A percentile compares a stretch with the other conserved stretches of the same genome.
phyloP scores from a whole-genome alignment of 2,797 vertebrate genomes.

The Merluccius polli region DNA sequence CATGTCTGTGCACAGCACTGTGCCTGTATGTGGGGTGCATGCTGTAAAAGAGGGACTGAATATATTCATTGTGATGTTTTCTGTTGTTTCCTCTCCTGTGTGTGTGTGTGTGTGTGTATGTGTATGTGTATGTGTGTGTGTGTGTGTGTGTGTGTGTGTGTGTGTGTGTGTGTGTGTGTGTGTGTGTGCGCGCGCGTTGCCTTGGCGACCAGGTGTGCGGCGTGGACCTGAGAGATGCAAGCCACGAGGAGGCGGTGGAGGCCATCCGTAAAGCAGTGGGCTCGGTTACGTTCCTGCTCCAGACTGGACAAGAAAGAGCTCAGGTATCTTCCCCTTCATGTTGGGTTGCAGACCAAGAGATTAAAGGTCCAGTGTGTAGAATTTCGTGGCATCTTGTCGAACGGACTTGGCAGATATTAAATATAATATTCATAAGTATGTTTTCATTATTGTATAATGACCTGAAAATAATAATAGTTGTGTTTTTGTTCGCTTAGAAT shows the following conservation, averaged over 20 bases:
- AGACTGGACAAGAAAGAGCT: constrained; percentile 68
- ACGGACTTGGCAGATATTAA: no score
- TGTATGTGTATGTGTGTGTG: no score
- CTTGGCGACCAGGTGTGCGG: constrained; percentile 80
- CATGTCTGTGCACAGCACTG: neutral
- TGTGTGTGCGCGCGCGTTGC: constrained; percentile 15
- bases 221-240: constrained; percentile 89
- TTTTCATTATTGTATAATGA: no score
- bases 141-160: neutral
- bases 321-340: constrained; percentile 73
- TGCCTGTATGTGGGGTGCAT: neutral
- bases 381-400: no score
- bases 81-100: neutral
- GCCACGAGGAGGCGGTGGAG: constrained; percentile 95
- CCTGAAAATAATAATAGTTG: no score
- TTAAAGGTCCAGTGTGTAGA: no score
- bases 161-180: neutral
- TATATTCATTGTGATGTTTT: neutral
- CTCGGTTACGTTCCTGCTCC: constrained; percentile 86
- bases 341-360: neutral
- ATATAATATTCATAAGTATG: no score
- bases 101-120: neutral
- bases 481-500: no score
- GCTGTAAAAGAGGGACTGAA: neutral
- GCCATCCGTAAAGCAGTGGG: constrained; percentile 91